These are phyloP conservation scores for Eunapius fragilis DNA, from an alignment of 37 sponge, comb jelly and placozoan species.

Conservation along the genomic window DNA sequence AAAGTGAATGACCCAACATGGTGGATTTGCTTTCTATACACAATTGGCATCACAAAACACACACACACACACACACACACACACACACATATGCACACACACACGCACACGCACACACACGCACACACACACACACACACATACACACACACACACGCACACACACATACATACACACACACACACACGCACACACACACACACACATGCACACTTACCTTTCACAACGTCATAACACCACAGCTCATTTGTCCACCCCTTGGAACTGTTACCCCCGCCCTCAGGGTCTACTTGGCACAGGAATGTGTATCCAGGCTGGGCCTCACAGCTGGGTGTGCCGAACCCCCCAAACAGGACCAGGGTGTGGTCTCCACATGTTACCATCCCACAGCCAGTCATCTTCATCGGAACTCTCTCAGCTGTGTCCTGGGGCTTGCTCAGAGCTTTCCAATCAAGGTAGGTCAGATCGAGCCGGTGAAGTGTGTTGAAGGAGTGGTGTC, in stretches of 20 bases:
- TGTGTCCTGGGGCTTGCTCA: not conserved
- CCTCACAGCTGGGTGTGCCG: constrained; percentile 16
- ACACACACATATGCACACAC: too few relatives aligned
- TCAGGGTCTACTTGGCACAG: not conserved
- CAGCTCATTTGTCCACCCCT: constrained; percentile 65
- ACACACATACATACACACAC: constrained; percentile 10
- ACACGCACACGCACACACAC: too few relatives aligned
- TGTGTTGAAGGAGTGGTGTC: constrained; percentile 31
- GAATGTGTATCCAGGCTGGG: not conserved
- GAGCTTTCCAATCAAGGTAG: constrained; percentile 35
- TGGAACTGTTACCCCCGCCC: not conserved
- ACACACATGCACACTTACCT: constrained; percentile 25
- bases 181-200: constrained; percentile 14
- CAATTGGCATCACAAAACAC: too few relatives aligned
- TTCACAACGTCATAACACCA: constrained; percentile 25
- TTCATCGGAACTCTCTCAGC: constrained; percentile 54
- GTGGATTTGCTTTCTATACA: too few relatives aligned
- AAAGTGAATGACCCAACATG: too few relatives aligned
- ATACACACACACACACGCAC: not conserved
- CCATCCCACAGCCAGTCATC: constrained; percentile 67
- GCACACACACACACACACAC: too few relatives aligned
- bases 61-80: too few relatives aligned
- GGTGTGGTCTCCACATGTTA: constrained; percentile 25
- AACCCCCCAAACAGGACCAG: constrained; percentile 60
- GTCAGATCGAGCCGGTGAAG: constrained; percentile 28